A percentile compares a stretch with the other conserved stretches of the same genome.
Conservation (phyloP, 2,113 vertebrate species). For the Pogonocichla stellata region DNA sequence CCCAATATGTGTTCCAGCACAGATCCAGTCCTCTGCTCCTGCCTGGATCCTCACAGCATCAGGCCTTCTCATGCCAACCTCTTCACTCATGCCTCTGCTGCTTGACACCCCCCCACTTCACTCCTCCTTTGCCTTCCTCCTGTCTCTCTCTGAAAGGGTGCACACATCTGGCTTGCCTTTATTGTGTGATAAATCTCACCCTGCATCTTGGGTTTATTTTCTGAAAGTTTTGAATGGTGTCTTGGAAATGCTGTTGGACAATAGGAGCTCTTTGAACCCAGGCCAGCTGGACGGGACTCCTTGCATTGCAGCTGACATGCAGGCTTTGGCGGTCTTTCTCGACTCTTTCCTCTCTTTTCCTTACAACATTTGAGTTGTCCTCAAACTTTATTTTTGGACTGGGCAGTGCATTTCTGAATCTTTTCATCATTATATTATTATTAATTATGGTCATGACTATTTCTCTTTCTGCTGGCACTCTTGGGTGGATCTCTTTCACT, state of each 20-base stretch:
- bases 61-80: not conserved
- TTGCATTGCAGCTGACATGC: constrained; percentile 63
- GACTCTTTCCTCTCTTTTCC: constrained; percentile 50
- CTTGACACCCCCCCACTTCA: not conserved
- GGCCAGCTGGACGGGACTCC: constrained; percentile 64
- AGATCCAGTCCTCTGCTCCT: not conserved
- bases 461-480: constrained; percentile 56
- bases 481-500: constrained; percentile 45
- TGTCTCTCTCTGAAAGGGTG: not conserved
- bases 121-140: not conserved
- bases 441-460: constrained; percentile 43
- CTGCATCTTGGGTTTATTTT: constrained; percentile 66
- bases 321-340: constrained; percentile 58
- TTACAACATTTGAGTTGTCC: constrained; percentile 59
- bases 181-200: constrained; percentile 62
- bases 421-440: constrained; percentile 47
- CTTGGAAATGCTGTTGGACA: constrained; percentile 63
- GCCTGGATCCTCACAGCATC: not conserved
- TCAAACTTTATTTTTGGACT: constrained; percentile 73
- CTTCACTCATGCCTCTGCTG: not conserved
- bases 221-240: constrained; percentile 62
- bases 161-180: constrained; percentile 39
- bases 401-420: constrained; percentile 32
- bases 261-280: constrained; percentile 43
- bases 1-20: not conserved